Conservation (phyloP, 2,113 vertebrate genomes). For the Aythya baeri region DNA sequence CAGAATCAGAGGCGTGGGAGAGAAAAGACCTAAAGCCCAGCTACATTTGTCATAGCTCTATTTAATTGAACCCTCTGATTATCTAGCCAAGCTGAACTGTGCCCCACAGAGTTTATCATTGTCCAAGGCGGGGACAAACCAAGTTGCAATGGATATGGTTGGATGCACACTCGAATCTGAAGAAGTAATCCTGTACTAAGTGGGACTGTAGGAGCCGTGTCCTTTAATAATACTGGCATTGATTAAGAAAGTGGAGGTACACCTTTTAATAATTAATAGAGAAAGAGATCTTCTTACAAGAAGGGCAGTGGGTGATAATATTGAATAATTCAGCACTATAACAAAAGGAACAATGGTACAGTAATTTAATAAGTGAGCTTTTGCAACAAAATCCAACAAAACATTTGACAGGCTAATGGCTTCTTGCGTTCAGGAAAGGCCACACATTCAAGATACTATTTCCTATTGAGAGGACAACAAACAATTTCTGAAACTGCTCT, state of each 20-base stretch:
- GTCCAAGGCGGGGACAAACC: background rate
- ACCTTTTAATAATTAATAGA: constrained; percentile 47
- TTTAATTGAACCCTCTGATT: background rate
- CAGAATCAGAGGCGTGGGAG: background rate
- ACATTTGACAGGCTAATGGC: background rate
- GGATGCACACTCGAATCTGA: background rate
- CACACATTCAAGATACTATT: background rate
- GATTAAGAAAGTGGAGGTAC: constrained; percentile 9
- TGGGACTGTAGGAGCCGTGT: background rate
- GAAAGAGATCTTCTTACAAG: constrained; percentile 1
- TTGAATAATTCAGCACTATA: constrained; percentile 58
- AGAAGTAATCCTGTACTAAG: background rate
- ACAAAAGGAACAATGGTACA: constrained; percentile 7
- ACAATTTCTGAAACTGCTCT: background rate
- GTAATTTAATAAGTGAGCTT: constrained; percentile 38
- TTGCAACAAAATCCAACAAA: constrained; percentile 18
- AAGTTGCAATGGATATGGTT: background rate
- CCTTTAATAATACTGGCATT: background rate
- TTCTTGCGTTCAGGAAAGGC: background rate
- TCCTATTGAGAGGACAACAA: background rate
- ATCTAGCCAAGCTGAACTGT: background rate
- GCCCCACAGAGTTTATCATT: background rate
- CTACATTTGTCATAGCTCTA: background rate
- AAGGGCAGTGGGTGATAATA: background rate
- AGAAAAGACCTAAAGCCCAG: background rate